These are phyloP conservation scores for Gymnopithys bicolor DNA, from an alignment of 2,797 vertebrate species.

Conservation along the genomic window DNA sequence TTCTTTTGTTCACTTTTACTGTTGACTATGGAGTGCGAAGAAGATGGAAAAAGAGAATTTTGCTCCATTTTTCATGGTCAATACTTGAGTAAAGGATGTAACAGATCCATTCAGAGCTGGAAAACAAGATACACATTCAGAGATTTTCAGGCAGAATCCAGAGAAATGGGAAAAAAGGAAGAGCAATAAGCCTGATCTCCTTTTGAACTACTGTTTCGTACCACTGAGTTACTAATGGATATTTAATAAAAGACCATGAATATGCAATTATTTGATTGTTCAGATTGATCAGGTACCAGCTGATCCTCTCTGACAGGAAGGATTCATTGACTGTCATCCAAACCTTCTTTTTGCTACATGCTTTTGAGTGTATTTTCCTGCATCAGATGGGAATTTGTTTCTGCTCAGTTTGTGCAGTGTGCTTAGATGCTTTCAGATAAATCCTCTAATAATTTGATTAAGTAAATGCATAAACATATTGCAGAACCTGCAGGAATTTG, in stretches of 20 bases:
- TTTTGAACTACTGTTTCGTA: neutral
- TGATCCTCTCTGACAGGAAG: neutral
- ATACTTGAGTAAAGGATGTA: neutral
- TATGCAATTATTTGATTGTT: neutral
- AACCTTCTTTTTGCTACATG: neutral
- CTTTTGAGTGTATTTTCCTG: neutral
- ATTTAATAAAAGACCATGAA: neutral
- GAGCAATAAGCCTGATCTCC: neutral
- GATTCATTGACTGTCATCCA: neutral
- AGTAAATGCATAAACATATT: neutral
- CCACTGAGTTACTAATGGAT: neutral
- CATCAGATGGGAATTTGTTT: neutral
- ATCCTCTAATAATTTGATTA: neutral
- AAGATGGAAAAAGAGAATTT: neutral
- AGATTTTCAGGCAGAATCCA: neutral
- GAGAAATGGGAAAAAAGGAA: neutral
- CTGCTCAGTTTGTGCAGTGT: neutral
- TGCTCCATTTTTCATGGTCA: neutral
- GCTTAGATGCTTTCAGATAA: neutral
- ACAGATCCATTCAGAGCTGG: neutral
- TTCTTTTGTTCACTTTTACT: neutral
- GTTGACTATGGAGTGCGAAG: rapidly evolving
- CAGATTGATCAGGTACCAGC: neutral
- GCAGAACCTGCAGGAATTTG: neutral
- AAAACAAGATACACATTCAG: neutral